phyloP scores from a whole-genome alignment of 2,113 vertebrate species.

The Rhabdornis inornatus region DNA sequence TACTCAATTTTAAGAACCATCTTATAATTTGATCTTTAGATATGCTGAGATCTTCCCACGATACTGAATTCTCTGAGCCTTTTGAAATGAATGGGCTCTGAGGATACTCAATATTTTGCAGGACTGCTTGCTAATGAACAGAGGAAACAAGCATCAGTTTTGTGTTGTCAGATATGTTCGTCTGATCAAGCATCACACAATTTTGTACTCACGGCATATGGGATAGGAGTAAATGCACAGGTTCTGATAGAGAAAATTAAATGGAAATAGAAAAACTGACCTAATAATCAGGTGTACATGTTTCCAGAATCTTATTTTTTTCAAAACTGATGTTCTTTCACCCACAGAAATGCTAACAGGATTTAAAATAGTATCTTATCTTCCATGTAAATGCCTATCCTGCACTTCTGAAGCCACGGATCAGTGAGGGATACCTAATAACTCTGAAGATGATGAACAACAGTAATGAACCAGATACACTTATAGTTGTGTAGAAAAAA shows the following conservation, averaged over 20 bases:
- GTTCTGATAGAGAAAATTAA: not conserved
- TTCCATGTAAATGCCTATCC: not conserved
- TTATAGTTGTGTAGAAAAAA: not conserved
- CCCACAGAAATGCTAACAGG: not conserved
- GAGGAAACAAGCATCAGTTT: not conserved
- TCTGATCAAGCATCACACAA: not conserved
- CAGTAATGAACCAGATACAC: not conserved
- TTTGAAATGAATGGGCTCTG: not conserved
- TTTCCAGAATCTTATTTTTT: not conserved
- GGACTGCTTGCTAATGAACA: not conserved
- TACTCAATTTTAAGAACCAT: not conserved
- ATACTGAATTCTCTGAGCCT: not conserved
- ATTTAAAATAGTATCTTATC: not conserved
- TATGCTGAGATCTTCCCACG: not conserved
- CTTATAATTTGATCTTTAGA: not conserved
- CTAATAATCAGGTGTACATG: not conserved
- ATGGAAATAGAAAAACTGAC: not conserved
- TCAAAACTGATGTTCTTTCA: not conserved
- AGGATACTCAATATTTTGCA: not conserved
- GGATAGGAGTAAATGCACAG: not conserved
- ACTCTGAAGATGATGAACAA: not conserved
- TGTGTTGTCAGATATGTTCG: not conserved
- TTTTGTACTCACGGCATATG: rapidly evolving
- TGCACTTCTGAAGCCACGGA: not conserved
- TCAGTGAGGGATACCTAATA: not conserved